A percentile compares a stretch with the other conserved stretches of the same genome.
These are phyloP conservation scores for Amblyopsis rosae DNA, from an alignment of 2,113 vertebrate genomes.

Conservation along the genomic window DNA sequence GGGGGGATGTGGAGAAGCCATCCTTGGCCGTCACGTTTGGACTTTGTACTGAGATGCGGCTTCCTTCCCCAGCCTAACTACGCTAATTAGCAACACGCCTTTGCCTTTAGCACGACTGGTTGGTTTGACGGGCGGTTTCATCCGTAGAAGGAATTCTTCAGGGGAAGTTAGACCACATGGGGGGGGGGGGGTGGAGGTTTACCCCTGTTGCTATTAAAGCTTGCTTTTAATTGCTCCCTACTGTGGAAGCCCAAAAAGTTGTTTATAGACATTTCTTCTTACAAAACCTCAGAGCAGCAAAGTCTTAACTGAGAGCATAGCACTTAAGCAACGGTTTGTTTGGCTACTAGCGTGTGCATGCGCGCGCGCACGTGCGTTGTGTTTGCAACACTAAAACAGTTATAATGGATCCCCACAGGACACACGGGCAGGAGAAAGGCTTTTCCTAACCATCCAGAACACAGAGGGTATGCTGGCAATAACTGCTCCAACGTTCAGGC, in stretches of 20 bases:
- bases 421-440: background rate
- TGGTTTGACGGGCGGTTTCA: constrained; percentile 39
- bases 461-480: background rate
- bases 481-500: background rate
- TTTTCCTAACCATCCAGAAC: constrained; percentile 16
- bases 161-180: constrained; percentile 39
- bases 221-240: constrained; percentile 39
- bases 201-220: constrained; percentile 2
- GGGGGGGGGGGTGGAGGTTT: constrained; percentile 27
- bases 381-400: constrained; percentile 19
- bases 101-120: constrained; percentile 14
- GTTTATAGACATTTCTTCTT: background rate
- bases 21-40: constrained; percentile 23
- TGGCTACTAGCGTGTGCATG: background rate
- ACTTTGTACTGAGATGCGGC: constrained; percentile 30
- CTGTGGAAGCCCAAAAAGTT: background rate
- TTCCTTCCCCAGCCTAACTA: constrained; percentile 17
- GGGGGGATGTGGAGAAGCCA: background rate
- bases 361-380: background rate
- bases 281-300: constrained; percentile 2
- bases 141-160: constrained; percentile 24
- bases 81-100: constrained; percentile 54
- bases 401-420: constrained; percentile 19
- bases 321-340: background rate
- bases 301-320: background rate